A percentile compares a stretch with the other conserved stretches of the same genome.
Evolutionary conservation across 2,888 invertebrate genomes (phyloP).

Genomic region (Drosophila atripex): DNA sequence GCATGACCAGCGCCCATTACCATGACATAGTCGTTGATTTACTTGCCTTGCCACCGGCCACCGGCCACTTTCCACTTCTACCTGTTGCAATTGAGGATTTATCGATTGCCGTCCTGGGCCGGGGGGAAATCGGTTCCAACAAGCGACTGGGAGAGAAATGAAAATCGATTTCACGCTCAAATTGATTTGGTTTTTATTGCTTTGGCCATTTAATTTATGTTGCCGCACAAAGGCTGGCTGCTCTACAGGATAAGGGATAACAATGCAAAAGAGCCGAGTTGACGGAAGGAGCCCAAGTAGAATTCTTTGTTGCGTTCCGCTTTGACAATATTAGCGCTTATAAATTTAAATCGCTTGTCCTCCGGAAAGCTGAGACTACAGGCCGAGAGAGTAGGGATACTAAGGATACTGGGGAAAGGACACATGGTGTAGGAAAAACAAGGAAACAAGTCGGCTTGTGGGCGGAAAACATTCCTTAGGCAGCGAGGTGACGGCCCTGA

Average conservation of each 20-base stretch:
- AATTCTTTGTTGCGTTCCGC: slow-evolving; percentile 53
- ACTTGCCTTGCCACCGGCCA: slow-evolving; percentile 23
- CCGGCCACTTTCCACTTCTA: slow-evolving; percentile 21
- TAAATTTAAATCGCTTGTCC: slow-evolving; percentile 67
- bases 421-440: slow-evolving; percentile 24
- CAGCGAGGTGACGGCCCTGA: slow-evolving; percentile 58
- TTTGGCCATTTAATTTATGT: slow-evolving; percentile 70
- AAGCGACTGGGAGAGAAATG: slow-evolving; percentile 35
- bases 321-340: slow-evolving; percentile 64
- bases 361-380: slow-evolving; percentile 6
- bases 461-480: slow-evolving; percentile 55
- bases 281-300: slow-evolving; percentile 20
- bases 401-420: neutral
- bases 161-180: slow-evolving; percentile 79
- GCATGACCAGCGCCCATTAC: slow-evolving; percentile 46
- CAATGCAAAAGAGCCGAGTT: slow-evolving; percentile 46
- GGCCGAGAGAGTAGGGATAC: slow-evolving; percentile 10
- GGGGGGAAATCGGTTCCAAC: neutral
- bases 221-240: slow-evolving; percentile 38
- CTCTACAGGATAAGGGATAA: slow-evolving; percentile 46
- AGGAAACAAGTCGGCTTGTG: slow-evolving; percentile 38
- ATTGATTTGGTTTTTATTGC: slow-evolving; percentile 77
- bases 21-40: slow-evolving; percentile 46
- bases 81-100: slow-evolving; percentile 69
- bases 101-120: slow-evolving; percentile 48